phyloP scores from a whole-genome alignment of 2,888 invertebrate species.

The Zootermopsis nevadensis region DNA sequence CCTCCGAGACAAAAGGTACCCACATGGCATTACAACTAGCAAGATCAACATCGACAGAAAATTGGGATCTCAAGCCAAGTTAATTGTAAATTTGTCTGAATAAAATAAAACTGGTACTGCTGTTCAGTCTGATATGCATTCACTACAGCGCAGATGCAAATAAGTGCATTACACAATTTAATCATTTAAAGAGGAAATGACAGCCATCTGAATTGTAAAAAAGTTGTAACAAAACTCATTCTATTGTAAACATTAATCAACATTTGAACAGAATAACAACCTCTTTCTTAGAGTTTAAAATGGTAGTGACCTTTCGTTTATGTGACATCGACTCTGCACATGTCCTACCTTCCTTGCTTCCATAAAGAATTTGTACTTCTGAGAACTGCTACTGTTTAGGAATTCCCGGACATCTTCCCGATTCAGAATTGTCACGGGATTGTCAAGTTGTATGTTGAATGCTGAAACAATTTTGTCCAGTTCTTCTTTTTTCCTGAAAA shows the following conservation, averaged over 20 bases:
- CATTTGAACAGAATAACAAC: constrained; percentile 17
- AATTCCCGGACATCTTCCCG: constrained; percentile 94
- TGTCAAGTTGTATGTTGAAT: constrained; percentile 92
- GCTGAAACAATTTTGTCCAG: constrained; percentile 76
- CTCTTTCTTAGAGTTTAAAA: constrained; percentile 59
- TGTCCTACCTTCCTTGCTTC: constrained; percentile 80
- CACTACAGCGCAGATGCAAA: too few species aligned
- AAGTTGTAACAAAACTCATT: too few species aligned
- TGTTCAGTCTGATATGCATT: too few species aligned
- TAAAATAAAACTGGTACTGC: too few species aligned
- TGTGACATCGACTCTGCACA: constrained; percentile 61
- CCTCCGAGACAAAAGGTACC: too few species aligned
- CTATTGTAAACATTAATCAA: too few species aligned
- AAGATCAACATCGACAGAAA: too few species aligned
- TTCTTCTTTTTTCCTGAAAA: constrained; percentile 79
- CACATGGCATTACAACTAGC: too few species aligned
- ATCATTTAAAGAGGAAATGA: not conserved
- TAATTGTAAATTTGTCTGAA: not conserved
- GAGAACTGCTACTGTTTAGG: constrained; percentile 76
- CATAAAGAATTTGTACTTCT: constrained; percentile 81
- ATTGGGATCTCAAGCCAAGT: constrained; percentile 67
- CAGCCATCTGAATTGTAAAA: too few species aligned
- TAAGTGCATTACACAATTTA: too few species aligned
- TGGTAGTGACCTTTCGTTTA: constrained; percentile 54
- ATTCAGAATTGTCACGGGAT: constrained; percentile 93